phyloP scores from a whole-genome alignment of 1,140 invertebrate species.

The Acromyrmex charruanus region DNA sequence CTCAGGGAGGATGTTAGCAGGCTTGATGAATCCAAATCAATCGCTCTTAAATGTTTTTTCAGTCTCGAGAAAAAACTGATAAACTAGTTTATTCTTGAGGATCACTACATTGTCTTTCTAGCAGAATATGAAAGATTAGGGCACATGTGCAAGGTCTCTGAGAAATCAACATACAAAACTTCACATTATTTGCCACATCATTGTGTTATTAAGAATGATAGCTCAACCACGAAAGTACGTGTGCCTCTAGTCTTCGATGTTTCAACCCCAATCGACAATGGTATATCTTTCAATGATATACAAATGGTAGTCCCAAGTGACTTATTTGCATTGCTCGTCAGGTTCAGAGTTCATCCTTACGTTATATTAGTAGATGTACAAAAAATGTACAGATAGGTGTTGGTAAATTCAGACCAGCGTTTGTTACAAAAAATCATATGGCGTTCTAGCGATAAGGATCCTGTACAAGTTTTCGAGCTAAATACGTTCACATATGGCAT shows the following conservation, averaged over 20 bases:
- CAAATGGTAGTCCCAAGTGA: not conserved
- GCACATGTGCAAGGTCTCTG: not conserved
- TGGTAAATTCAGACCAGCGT: not conserved
- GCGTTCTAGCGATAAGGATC: not conserved
- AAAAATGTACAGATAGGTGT: conserved; percentile 1
- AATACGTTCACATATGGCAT: not conserved
- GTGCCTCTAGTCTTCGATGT: not conserved
- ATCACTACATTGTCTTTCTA: not conserved
- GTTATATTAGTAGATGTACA: not conserved
- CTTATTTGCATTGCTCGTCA: not conserved
- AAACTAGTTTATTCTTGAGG: not conserved
- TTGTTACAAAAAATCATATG: not conserved
- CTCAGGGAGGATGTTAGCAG: not conserved
- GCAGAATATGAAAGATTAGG: not conserved
- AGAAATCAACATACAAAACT: no score
- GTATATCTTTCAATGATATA: not conserved
- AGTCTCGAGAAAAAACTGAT: not conserved
- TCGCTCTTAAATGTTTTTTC: not conserved
- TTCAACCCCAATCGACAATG: not conserved
- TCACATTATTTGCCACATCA: not conserved
- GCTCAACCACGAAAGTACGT: not conserved
- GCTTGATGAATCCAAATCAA: not conserved
- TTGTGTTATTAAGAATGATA: not conserved
- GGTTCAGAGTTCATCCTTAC: not conserved
- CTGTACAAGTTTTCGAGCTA: not conserved